phyloP scores from a whole-genome alignment of 2,797 vertebrate species.

The Syngnathus rostellatus region DNA sequence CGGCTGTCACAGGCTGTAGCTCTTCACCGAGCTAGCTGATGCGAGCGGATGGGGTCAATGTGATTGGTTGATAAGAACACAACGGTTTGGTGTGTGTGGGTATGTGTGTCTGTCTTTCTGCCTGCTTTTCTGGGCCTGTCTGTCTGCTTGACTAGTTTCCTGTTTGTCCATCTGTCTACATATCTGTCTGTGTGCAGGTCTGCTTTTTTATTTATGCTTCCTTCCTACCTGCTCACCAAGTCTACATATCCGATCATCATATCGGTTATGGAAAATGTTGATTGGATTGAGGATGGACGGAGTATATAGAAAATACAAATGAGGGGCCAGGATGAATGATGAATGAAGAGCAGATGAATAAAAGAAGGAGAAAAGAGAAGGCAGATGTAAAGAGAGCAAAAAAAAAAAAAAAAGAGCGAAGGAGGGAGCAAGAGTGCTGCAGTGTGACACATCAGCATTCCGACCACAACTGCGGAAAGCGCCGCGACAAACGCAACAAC shows the following conservation, averaged over 20 bases:
- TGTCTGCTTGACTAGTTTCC: slow-evolving; percentile 2
- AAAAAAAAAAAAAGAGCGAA: slow-evolving; percentile 23
- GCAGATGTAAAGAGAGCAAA: slow-evolving; percentile 7
- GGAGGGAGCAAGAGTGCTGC: slow-evolving; percentile 65
- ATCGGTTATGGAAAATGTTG: not conserved
- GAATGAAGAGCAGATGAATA: slow-evolving; percentile 1
- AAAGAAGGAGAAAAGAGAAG: not conserved
- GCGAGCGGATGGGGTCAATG: slow-evolving; percentile 55
- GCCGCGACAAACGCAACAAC: slow-evolving; percentile 49
- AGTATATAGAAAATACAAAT: not conserved
- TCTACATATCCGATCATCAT: not conserved
- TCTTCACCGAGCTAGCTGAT: slow-evolving; percentile 60
- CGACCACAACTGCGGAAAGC: slow-evolving; percentile 58
- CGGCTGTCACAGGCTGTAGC: slow-evolving; percentile 67
- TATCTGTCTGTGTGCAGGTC: not conserved
- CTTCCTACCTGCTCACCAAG: not conserved
- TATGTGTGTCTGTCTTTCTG: not conserved
- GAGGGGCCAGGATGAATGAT: not conserved
- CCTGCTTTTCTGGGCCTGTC: not conserved
- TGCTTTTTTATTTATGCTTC: not conserved
- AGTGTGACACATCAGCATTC: slow-evolving; percentile 78
- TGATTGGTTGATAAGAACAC: slow-evolving; percentile 59
- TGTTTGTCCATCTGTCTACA: slow-evolving; percentile 1
- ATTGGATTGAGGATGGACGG: no score
- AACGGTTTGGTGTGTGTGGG: slow-evolving; percentile 13